These are phyloP conservation scores for Glaucidium brasilianum DNA, from an alignment of 2,113 vertebrate genomes.

Conservation along the genomic window DNA sequence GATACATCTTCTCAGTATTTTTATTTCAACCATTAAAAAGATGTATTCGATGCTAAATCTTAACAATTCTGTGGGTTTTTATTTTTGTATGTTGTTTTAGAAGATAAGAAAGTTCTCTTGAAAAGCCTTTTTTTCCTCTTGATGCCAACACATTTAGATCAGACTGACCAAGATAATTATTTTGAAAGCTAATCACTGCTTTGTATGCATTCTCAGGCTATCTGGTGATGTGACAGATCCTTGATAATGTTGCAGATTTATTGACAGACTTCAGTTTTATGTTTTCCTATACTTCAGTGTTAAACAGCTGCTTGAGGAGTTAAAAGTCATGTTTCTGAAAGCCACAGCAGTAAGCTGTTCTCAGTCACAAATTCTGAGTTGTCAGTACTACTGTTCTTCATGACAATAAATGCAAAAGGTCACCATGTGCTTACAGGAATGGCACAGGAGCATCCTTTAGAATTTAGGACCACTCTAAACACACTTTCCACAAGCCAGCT, in stretches of 20 bases:
- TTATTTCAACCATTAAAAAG: neutral
- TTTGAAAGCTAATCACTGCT: neutral
- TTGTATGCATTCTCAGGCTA: neutral
- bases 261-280: neutral
- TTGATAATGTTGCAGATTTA: neutral
- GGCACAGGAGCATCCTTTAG: neutral
- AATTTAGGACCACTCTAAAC: neutral
- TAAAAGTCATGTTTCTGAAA: neutral
- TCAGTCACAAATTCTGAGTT: neutral
- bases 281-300: neutral
- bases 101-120: neutral
- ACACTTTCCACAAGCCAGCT: neutral
- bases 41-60: neutral
- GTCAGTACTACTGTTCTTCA: too few species aligned
- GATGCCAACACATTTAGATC: neutral
- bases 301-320: neutral
- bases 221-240: neutral
- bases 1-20: neutral
- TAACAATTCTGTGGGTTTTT: neutral
- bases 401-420: neutral
- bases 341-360: neutral
- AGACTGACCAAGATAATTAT: neutral
- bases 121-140: slow-evolving; percentile 36
- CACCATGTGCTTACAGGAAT: neutral
- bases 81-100: neutral